A percentile compares a stretch with the other conserved stretches of the same genome.
Conservation (phyloP, 2,113 vertebrate species). For the Rhinichthys klamathensis region DNA sequence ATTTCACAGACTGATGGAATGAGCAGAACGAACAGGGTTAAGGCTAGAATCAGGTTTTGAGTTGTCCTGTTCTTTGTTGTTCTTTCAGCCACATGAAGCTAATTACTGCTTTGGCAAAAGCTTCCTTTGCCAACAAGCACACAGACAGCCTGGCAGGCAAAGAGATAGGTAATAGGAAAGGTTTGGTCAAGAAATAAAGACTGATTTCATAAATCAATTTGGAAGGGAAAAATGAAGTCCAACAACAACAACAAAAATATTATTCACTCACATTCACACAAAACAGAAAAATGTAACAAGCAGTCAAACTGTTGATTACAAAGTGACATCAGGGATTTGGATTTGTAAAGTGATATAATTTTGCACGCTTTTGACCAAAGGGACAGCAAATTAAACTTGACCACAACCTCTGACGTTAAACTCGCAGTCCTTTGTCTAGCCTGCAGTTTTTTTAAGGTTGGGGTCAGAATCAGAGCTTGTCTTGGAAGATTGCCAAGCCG, state of each 20-base stretch:
- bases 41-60: constrained; percentile 79
- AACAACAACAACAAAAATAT: constrained; percentile 68
- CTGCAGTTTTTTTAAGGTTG: constrained; percentile 65
- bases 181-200: constrained; percentile 40
- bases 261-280: constrained; percentile 66
- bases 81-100: constrained; percentile 63
- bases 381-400: constrained; percentile 49
- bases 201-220: constrained; percentile 43
- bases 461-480: constrained; percentile 66
- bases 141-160: constrained; percentile 43
- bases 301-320: constrained; percentile 71
- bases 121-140: constrained; percentile 59
- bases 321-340: constrained; percentile 78
- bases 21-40: constrained; percentile 68
- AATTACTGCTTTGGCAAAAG: constrained; percentile 68
- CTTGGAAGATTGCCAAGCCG: constrained; percentile 51
- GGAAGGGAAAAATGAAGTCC: constrained; percentile 26
- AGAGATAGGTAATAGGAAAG: constrained; percentile 51
- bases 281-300: constrained; percentile 60
- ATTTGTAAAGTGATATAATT: constrained; percentile 79
- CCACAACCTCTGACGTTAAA: constrained; percentile 40
- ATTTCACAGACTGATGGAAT: constrained; percentile 53
- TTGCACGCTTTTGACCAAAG: constrained; percentile 65
- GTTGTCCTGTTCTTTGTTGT: constrained; percentile 59
- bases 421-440: constrained; percentile 55